phyloP scores from a whole-genome alignment of 2,888 invertebrate genomes.

The Pegoplata infirma region DNA sequence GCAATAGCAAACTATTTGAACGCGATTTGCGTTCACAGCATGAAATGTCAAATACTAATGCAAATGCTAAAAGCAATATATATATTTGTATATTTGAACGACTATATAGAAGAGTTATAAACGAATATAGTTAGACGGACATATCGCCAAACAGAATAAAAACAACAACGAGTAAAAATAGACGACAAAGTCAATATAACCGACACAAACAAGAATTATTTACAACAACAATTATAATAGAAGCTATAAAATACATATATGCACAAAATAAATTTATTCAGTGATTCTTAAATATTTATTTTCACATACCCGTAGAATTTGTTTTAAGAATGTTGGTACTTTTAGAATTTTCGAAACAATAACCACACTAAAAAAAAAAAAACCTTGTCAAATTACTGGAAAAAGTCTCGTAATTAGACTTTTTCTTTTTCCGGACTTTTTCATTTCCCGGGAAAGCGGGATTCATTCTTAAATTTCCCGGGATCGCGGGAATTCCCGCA shows the following conservation, averaged over 20 bases:
- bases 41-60: slow-evolving; percentile 69
- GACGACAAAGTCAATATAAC: slow-evolving; percentile 53
- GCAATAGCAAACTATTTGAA: slow-evolving; percentile 65
- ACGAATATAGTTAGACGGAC: slow-evolving; percentile 44
- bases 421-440: too few species aligned
- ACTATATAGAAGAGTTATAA: slow-evolving; percentile 46
- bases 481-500: too few species aligned
- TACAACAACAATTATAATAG: slow-evolving; percentile 65
- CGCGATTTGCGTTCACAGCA: slow-evolving; percentile 71
- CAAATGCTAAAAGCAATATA: slow-evolving; percentile 66
- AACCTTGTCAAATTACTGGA: too few species aligned
- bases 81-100: too few species aligned
- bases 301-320: too few species aligned
- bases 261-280: too few species aligned
- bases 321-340: too few species aligned
- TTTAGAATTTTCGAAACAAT: too few species aligned
- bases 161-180: slow-evolving; percentile 22
- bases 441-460: too few species aligned
- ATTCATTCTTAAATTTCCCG: too few species aligned
- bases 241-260: neutral
- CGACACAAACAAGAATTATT: slow-evolving; percentile 60
- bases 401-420: too few species aligned
- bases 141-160: slow-evolving; percentile 16
- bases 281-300: neutral
- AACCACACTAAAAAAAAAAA: too few species aligned